Evolutionary conservation across 2,113 vertebrate species (phyloP).

Genomic region (Hippocampus mohnikei): DNA sequence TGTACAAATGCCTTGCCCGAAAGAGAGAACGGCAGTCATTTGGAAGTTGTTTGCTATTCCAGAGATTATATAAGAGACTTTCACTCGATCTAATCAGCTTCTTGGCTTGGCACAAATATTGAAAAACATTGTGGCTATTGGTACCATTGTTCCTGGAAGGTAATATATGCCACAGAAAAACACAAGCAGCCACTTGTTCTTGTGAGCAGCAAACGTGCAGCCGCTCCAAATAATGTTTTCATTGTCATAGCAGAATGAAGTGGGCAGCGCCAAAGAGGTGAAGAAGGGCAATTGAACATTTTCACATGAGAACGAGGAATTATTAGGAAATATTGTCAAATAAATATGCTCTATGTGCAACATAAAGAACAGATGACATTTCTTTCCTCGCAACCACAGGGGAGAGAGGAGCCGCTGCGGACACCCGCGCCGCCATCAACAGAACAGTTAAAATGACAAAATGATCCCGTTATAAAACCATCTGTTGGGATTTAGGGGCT

Average conservation of each 20-base stretch:
- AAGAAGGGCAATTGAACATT: neutral
- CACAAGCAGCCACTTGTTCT: conserved; percentile 6
- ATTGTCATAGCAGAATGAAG: neutral
- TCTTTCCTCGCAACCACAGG: too few relatives aligned
- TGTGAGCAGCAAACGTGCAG: neutral
- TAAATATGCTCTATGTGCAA: too few relatives aligned
- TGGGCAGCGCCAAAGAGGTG: neutral
- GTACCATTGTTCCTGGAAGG: conserved; percentile 15
- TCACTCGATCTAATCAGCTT: neutral
- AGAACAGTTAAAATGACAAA: too few relatives aligned
- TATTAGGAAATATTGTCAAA: neutral
- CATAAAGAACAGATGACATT: too few relatives aligned
- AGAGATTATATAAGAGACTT: neutral
- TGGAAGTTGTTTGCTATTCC: neutral
- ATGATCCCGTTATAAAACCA: too few relatives aligned
- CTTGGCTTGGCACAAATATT: neutral
- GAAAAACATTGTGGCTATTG: conserved; percentile 21
- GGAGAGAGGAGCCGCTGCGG: too few relatives aligned
- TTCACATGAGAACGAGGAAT: too few relatives aligned
- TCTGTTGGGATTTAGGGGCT: too few relatives aligned
- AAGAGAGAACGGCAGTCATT: neutral
- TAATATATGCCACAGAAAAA: conserved; percentile 24
- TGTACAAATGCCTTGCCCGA: conserved; percentile 12
- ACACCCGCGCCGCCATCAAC: too few relatives aligned
- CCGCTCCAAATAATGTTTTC: neutral